Conservation (phyloP, 1,140 invertebrate genomes). For the Hyposmocoma kahamanoa region DNA sequence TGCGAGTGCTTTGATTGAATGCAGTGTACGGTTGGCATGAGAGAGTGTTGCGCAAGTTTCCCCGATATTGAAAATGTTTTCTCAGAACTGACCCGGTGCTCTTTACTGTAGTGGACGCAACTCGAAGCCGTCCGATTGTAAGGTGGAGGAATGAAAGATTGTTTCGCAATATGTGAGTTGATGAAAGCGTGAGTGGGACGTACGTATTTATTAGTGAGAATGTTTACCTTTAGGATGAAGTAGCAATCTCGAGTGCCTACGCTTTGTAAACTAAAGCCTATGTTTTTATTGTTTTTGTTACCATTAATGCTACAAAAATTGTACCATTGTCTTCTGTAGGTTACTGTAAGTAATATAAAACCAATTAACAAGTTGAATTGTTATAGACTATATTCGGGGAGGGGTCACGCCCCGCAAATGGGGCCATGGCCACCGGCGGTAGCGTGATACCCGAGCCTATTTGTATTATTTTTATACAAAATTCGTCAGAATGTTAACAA, state of each 20-base stretch:
- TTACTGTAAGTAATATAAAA: conserved; percentile 66
- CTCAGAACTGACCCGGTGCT: conserved; percentile 69
- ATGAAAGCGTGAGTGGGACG: conserved; percentile 23
- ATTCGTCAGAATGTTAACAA: conserved; percentile 70
- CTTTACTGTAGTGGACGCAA: conserved; percentile 51
- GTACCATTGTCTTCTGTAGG: conserved; percentile 69
- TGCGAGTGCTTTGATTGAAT: conserved; percentile 35
- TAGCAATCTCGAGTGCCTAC: conserved; percentile 73
- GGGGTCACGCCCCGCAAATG: not conserved
- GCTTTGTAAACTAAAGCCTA: conserved; percentile 71
- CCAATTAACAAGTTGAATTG: conserved; percentile 71
- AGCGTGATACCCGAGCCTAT: conserved; percentile 25
- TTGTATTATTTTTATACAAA: conserved; percentile 72
- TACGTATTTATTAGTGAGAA: conserved; percentile 71
- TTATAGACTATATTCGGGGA: conserved; percentile 53
- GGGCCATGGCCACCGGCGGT: not conserved
- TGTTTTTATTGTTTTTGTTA: conserved; percentile 66
- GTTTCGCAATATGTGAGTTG: conserved; percentile 26
- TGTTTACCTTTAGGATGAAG: conserved; percentile 62
- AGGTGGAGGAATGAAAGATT: conserved; percentile 39
- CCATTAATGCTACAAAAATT: conserved; percentile 66
- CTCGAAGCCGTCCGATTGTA: conserved; percentile 58
- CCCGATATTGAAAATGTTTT: conserved; percentile 42
- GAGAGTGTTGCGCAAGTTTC: conserved; percentile 39
- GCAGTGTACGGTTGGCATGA: conserved; percentile 20